These are phyloP conservation scores for Pholis gunnellus DNA, from an alignment of 2,113 vertebrate species.

Conservation along the genomic window DNA sequence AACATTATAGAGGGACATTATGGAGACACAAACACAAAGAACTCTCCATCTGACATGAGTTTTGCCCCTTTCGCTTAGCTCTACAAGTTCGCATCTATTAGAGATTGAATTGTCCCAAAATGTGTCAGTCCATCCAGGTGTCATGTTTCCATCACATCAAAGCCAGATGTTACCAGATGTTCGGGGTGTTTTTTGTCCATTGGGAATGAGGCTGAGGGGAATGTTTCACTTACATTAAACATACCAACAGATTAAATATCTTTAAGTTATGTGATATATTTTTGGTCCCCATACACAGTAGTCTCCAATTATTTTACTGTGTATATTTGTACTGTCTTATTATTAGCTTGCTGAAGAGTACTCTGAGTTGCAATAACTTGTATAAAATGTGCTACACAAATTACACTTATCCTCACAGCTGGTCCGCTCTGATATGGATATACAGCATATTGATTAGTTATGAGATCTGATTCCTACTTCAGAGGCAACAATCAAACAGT, in stretches of 20 bases:
- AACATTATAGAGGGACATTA: background rate
- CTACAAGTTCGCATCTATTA: background rate
- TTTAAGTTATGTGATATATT: background rate
- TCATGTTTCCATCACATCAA: too few species aligned
- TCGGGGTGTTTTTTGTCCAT: too few species aligned
- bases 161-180: too few species aligned
- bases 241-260: background rate
- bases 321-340: background rate
- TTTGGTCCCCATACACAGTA: background rate
- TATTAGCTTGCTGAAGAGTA: background rate
- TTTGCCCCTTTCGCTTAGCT: background rate
- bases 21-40: constrained; percentile 5
- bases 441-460: background rate
- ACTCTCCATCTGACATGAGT: background rate
- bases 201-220: background rate
- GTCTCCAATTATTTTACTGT: background rate
- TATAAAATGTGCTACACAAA: background rate
- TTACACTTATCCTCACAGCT: background rate
- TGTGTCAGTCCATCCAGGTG: too few species aligned
- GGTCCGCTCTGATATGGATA: background rate
- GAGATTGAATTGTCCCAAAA: background rate
- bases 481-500: background rate
- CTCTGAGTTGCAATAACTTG: background rate
- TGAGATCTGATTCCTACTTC: background rate
- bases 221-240: background rate